Evolutionary conservation across 1,140 invertebrate species (phyloP), one percentile per base, ranked within the genome.

Genomic region (Drosophila prosaltans): DNA sequence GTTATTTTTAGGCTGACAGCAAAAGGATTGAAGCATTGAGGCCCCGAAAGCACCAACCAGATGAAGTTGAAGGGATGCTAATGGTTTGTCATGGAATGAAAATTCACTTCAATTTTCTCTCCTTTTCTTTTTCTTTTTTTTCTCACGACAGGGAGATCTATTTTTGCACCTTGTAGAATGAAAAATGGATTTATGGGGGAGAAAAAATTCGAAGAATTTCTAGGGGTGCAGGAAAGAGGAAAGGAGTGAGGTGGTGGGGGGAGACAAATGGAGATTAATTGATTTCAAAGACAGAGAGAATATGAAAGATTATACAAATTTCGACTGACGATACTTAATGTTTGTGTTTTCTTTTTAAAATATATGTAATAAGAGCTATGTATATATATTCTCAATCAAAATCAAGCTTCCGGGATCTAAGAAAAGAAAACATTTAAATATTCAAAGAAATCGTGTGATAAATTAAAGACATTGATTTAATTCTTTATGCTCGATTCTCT

Each of bases 1-100:
- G 76, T 86, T 86, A 86, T 86, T 86, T 86, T 86, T 86, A 76
- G 82, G 72, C 82, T 81, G 82, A 81, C 82, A 81, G 79, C 54
- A 43, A 66, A 84, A 86, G 82, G 82, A 86, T 86, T 86, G 82
- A 76, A 24, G 64, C 59, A 68, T 28, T 73, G 60, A 72, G 64
- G 74, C 74, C 72, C 55, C 26, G 39, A 39, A 45, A 72, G 63
- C 71, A 67, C 73, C 73, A 68, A 41, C 58, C 43, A 61, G 63
- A 67, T 74, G 55, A 58, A 58, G 40, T 36, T 65, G 58, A 58
- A 58, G 74, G 67, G 48, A 72, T 74, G 48, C 73, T 75, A 75
- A 75, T 75, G 72, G 72, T 74, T 73, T 74, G 63, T 57, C 73
- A 74, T 26, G 51, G 51, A 75, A 45, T 75, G 73, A 66, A 74